Evolutionary conservation across 37 sponge, comb jelly and placozoan genomes (phyloP), one percentile per base, ranked within the genome.

Genomic region (Crambe crambe): DNA sequence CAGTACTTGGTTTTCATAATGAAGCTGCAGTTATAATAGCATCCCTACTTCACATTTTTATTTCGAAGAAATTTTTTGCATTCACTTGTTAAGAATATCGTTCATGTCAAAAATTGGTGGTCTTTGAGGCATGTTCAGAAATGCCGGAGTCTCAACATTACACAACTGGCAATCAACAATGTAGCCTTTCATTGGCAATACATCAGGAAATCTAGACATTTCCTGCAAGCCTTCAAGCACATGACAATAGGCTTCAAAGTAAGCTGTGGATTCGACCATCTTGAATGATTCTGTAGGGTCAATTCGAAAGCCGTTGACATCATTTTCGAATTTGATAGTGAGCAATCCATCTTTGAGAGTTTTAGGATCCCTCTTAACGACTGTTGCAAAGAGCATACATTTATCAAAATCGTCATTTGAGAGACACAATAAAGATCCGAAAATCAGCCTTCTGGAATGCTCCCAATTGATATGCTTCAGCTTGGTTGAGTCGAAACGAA

Each of bases 211-310:
- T 56, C 6, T 41, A 34, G 42, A 43, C 32, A 84, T 81, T 34
- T 12, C 42, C 38, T 93, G 88, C 37, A 96, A 71, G 9, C 83
- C 34, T 35, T 73, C 56, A 0, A 96, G 84, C 5, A 93, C 73
- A 54, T 89, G 94, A 35, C 91, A 83, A 76, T 90, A 93, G 35
- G 97, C 97, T 77, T 96, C 94, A 74, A 88, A 96, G 63, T 96
- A 96, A 35, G 94, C 93, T 12, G 82, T 80, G 3, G 95, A 94
- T 64, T 94, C 92, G 69, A 86, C 83, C 84, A 90, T 87, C 21
- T 35, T 38, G 44, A 60, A 90, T 0, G 58, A 77, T 22, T 18
- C 26, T 10, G 39, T 31, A 6, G 90, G 67, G 31, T 89, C 31
- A 9, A 93, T 72, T 10, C 30, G 27, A 70, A 86, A 83, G 0